Conservation (phyloP, 2,797 vertebrate species). For the Mionectes olivaceus region DNA sequence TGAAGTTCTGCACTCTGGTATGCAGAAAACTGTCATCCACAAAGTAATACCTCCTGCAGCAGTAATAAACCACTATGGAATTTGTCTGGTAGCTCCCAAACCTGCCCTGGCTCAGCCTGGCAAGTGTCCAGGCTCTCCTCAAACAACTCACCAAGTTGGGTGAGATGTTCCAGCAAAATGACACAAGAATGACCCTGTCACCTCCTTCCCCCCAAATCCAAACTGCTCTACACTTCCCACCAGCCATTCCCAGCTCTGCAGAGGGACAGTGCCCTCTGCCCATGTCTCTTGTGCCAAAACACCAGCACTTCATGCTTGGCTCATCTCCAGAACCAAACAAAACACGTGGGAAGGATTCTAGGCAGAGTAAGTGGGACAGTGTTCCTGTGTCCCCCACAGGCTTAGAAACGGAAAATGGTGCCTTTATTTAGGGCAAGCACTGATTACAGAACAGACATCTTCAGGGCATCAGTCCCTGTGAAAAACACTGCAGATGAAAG, state of each 20-base stretch:
- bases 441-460: neutral
- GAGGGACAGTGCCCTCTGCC: neutral
- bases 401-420: neutral
- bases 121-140: neutral
- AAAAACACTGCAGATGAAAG: neutral
- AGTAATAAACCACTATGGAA: neutral
- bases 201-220: neutral
- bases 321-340: neutral
- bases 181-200: neutral
- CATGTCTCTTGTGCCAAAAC: neutral
- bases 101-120: neutral
- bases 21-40: neutral
- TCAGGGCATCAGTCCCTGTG: neutral
- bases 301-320: rapidly evolving
- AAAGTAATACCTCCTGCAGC: neutral
- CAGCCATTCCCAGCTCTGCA: neutral
- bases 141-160: neutral
- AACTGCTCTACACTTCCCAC: neutral
- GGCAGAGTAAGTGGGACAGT: rapidly evolving
- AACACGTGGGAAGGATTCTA: rapidly evolving
- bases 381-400: neutral
- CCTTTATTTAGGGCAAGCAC: neutral
- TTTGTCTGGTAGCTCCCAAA: neutral
- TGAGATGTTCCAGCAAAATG: neutral
- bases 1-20: neutral